Percentiles rank a stretch among this genome's conserved stretches.
Evolutionary conservation across 2,888 invertebrate species (phyloP).

Genomic region (Stomorhina lunata): DNA sequence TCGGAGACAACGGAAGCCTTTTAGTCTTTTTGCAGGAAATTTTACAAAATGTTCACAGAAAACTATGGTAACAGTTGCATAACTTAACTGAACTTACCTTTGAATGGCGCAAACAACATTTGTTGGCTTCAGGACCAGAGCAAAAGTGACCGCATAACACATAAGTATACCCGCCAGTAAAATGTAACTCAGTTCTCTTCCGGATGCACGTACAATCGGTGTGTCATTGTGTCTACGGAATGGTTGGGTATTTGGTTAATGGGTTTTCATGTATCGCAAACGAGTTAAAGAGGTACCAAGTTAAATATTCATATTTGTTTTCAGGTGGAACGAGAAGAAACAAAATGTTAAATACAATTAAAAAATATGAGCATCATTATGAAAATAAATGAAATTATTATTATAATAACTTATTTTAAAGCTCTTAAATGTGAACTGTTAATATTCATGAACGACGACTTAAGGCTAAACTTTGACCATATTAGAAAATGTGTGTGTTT

Average conservation of each 20-base stretch:
- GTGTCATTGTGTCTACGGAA: slow-evolving; percentile 89
- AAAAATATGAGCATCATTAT: slow-evolving; percentile 35
- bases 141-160: slow-evolving; percentile 96
- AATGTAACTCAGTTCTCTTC: slow-evolving; percentile 93
- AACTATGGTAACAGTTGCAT: not conserved
- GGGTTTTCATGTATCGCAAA: not conserved
- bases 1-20: too few species aligned
- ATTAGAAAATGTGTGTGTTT: too few species aligned
- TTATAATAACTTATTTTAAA: not conserved
- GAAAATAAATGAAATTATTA: slow-evolving; percentile 58
- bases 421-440: not conserved
- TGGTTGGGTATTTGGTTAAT: not conserved
- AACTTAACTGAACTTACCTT: slow-evolving; percentile 85
- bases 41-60: too few species aligned
- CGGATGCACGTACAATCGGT: slow-evolving; percentile 98
- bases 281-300: not conserved
- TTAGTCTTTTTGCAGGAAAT: too few species aligned
- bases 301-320: not conserved
- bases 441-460: too few species aligned
- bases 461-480: not conserved
- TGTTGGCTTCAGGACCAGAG: slow-evolving; percentile 91
- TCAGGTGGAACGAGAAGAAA: not conserved
- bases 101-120: slow-evolving; percentile 95
- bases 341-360: not conserved
- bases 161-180: slow-evolving; percentile 93